These are phyloP conservation scores for Chymomyza costata DNA, from an alignment of 1,140 invertebrate species.

Conservation along the genomic window DNA sequence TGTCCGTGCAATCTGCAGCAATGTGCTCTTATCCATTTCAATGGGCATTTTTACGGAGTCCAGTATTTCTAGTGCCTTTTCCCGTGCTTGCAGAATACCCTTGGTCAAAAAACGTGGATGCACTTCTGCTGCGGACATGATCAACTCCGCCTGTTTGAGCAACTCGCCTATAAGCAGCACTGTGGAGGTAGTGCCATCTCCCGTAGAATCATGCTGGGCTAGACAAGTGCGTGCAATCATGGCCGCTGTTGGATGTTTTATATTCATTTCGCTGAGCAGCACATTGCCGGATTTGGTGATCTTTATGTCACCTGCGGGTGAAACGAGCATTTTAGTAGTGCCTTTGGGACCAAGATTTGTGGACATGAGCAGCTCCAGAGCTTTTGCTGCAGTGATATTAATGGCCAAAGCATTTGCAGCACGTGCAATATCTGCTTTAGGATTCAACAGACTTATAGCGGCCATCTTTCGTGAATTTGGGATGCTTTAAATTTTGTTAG, in stretches of 20 bases:
- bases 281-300: slow-evolving; percentile 99
- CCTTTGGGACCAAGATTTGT: slow-evolving; percentile 98
- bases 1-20: slow-evolving; percentile 91
- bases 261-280: slow-evolving; percentile 99
- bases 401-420: slow-evolving; percentile 95
- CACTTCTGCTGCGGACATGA: slow-evolving; percentile 93
- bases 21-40: slow-evolving; percentile 81
- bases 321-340: slow-evolving; percentile 99
- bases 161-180: slow-evolving; percentile 97
- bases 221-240: slow-evolving; percentile 97
- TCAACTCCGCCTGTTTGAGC: slow-evolving; percentile 95
- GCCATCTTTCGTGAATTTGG: no score
- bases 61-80: slow-evolving; percentile 89
- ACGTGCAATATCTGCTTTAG: slow-evolving; percentile 97
- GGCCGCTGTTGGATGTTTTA: slow-evolving; percentile 98
- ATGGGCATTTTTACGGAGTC: slow-evolving; percentile 89
- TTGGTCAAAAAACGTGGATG: slow-evolving; percentile 96
- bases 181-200: slow-evolving; percentile 98
- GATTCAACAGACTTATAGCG: slow-evolving; percentile 95
- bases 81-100: slow-evolving; percentile 93
- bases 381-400: slow-evolving; percentile 96
- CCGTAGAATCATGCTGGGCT: slow-evolving; percentile 97
- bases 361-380: slow-evolving; percentile 98
- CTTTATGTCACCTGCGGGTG: slow-evolving; percentile 98
- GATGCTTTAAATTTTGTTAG: no score